A percentile compares a stretch with the other conserved stretches of the same genome.
These are phyloP conservation scores for Gandaritis pyraliata DNA, from an alignment of 2,888 invertebrate genomes.

Conservation along the genomic window DNA sequence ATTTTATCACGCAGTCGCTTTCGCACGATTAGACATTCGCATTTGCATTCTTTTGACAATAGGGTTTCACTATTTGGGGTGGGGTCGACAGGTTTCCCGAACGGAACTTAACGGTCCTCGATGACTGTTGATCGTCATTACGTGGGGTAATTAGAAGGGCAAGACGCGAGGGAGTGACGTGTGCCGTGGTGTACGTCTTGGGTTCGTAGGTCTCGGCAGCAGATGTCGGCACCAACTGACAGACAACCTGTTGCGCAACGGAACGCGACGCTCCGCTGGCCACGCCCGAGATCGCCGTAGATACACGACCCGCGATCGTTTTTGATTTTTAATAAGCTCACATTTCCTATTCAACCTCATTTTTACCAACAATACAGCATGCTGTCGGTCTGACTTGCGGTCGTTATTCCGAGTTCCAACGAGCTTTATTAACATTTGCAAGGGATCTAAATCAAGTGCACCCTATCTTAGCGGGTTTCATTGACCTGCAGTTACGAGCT, in stretches of 20 bases:
- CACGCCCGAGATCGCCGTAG: constrained; percentile 69
- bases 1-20: constrained; percentile 66
- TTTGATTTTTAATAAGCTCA: constrained; percentile 69
- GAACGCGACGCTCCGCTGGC: constrained; percentile 76
- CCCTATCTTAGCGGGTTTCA: constrained; percentile 55
- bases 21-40: constrained; percentile 74
- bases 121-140: constrained; percentile 70
- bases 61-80: constrained; percentile 62
- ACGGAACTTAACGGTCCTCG: constrained; percentile 80
- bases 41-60: constrained; percentile 61
- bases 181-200: constrained; percentile 53
- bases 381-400: constrained; percentile 33
- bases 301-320: constrained; percentile 66
- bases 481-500: constrained; percentile 58
- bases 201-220: constrained; percentile 58
- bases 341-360: constrained; percentile 45
- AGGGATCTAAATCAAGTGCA: constrained; percentile 51
- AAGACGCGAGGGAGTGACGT: constrained; percentile 73
- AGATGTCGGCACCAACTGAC: constrained; percentile 80
- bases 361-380: constrained; percentile 34
- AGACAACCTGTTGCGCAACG: constrained; percentile 82
- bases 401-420: constrained; percentile 29
- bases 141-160: constrained; percentile 72
- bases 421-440: constrained; percentile 49
- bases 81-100: constrained; percentile 74